Base-by-base conservation (phyloP, 2,888 invertebrate genomes). In the Pyralis farinalis region DNA sequence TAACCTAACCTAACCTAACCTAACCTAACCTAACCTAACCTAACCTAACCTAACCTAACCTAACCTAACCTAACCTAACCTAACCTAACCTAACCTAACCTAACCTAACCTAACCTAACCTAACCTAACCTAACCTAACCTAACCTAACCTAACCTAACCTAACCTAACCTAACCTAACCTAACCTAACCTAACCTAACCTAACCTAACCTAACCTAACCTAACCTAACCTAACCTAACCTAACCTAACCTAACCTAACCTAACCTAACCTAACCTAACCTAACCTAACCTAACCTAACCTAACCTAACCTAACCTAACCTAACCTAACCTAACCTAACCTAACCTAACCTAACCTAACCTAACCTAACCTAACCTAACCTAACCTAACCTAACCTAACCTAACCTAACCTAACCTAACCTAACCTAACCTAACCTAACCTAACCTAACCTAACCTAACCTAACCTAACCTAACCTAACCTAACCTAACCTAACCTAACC, bases 21-120 rank as follows among this genome's bases (percentile, higher is more conserved):
- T 43, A 38, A 35, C 39, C 43, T 39, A 43, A 43, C 43, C 40
- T 36, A 43, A 43, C 43, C 43, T 39, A 43, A 43, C 43, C 12
- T 20, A 41, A 36, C 36, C 42, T 42, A 42, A 40, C 43, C 43
- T 38, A 38, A 43, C 38, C 43, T 43, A 40, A 40, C 41, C 37
- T 44, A 44, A 37, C 41, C 40, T 44, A 37, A 42, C 42, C 37
- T 34, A 43, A 38, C 38, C 34, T 34, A 43, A 38, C 38, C 34
- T 43, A 43, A 42, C 38, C 43, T 37, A 43, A 38, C 38, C 38
- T 34, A 43, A 39, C 43, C 38, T 38, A 43, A 43, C 38, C 38
- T 43, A 38, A 38, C 38, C 37, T 35, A 38, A 43, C 43, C 39
- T 38, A 43, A 37, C 42, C 37, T 37, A 42, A 37, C 42, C 37